Evolutionary conservation across 2,113 vertebrate genomes (phyloP).

Genomic region (Notiomystis cincta): DNA sequence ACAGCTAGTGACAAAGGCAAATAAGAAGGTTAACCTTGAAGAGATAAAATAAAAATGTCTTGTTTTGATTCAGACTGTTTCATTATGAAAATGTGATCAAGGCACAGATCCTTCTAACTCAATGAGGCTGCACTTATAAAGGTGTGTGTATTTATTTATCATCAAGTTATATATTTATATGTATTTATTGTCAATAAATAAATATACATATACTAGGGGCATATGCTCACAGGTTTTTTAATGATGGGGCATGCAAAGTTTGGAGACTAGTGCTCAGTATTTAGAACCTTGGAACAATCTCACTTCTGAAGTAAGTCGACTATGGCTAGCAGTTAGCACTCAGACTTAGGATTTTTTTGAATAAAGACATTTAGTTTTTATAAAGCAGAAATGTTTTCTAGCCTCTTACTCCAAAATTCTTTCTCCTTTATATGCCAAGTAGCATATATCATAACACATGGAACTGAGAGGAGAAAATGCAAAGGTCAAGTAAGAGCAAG

Average conservation of each 20-base stretch:
- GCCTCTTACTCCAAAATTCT: neutral
- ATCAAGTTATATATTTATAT: neutral
- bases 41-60: neutral
- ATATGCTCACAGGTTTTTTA: neutral
- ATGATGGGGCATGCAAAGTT: neutral
- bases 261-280: neutral
- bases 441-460: fast-evolving
- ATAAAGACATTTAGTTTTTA: neutral
- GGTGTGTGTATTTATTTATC: neutral
- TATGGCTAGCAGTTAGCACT: neutral
- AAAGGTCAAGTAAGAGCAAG: neutral
- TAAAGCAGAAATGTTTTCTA: neutral
- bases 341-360: neutral
- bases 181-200: neutral
- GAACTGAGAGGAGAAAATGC: neutral
- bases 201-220: neutral
- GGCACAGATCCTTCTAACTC: neutral
- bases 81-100: neutral
- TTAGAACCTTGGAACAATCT: neutral
- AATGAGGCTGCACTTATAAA: neutral
- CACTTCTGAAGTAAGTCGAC: neutral
- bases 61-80: fast-evolving
- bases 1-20: neutral
- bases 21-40: neutral
- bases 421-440: neutral